Conservation (phyloP, 2,888 invertebrate genomes). For the Pristionchus mayeri region DNA sequence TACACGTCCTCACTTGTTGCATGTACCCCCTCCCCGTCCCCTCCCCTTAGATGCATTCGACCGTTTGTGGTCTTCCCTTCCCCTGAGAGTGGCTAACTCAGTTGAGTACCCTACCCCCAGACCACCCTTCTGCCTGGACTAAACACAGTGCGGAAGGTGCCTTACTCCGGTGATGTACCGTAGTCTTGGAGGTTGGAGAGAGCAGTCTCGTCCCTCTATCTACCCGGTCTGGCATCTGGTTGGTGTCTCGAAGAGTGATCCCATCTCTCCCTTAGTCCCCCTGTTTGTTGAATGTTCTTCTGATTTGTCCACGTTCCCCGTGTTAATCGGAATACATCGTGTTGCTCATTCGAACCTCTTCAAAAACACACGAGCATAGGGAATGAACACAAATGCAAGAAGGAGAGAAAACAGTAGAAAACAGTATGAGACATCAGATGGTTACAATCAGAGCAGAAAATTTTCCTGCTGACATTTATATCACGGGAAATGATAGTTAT, state of each 20-base stretch:
- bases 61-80: not conserved
- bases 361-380: not conserved
- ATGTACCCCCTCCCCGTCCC: slow-evolving; percentile 28
- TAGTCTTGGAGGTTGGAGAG: slow-evolving; percentile 49
- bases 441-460: no score
- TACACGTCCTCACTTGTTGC: slow-evolving; percentile 40
- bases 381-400: not conserved
- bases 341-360: not conserved
- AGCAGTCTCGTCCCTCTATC: slow-evolving; percentile 50
- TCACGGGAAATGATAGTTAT: no score
- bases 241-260: not conserved
- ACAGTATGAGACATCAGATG: no score
- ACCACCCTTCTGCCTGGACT: slow-evolving; percentile 21
- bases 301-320: slow-evolving; percentile 13
- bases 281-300: slow-evolving; percentile 38
- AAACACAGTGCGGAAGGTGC: slow-evolving; percentile 27
- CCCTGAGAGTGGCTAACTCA: not conserved
- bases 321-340: slow-evolving; percentile 37
- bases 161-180: slow-evolving; percentile 2
- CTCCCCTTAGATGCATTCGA: not conserved
- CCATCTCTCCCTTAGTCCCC: not conserved
- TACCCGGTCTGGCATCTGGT: not conserved
- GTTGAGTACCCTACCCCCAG: slow-evolving; percentile 26
- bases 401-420: not conserved
- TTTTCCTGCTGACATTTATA: no score